Evolutionary conservation across 1,140 invertebrate genomes (phyloP), one percentile per base, ranked within the genome.

Genomic region (Hyles vespertilio): DNA sequence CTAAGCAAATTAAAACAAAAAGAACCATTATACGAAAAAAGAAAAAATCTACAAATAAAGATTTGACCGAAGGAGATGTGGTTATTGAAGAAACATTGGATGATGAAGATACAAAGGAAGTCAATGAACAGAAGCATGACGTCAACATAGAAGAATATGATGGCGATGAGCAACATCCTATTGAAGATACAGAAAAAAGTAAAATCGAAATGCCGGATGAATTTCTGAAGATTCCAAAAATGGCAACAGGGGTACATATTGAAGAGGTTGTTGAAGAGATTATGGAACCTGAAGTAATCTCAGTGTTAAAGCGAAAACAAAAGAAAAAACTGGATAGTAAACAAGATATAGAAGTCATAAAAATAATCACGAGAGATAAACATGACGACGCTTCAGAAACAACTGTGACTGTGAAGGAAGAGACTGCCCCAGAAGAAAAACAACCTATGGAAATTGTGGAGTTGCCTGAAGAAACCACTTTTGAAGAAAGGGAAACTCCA

Each of bases 1-100:
- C 86, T 8, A 87, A 80, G 63, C 87, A 89, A 77, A 81, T 90
- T 32, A 87, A 89, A 75, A 91, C 90, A 51, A 91, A 91, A 74
- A 63, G 90, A 65, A 91, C 90, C 3, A 90, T 90, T 54, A 67
- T 91, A 58, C 79, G 85, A 68, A 90, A 89, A 67, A 84, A 79
- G 64, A 75, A 71, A 40, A 73, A 58, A 34, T 44, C 33, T 0
- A 63, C 62, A 10, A 32, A 46, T 8, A 68, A 71, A 34, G 57
- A 80, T 12, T 57, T 67, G 64, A 61, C 59, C 36, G 69, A 71
- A 56, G 81, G 79, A 55, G 83, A 90, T 65, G 63, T 89, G n/a
- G 84, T 89, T 3, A 89, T 89, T 54, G 88, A 89, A 75, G 88
- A 89, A 77, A 81, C 70, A 49, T 70, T 87, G 59, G 86, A 89